Evolutionary conservation across 2,113 vertebrate genomes (phyloP), one percentile per base, ranked within the genome.

Genomic region (Hydropotes inermis): DNA sequence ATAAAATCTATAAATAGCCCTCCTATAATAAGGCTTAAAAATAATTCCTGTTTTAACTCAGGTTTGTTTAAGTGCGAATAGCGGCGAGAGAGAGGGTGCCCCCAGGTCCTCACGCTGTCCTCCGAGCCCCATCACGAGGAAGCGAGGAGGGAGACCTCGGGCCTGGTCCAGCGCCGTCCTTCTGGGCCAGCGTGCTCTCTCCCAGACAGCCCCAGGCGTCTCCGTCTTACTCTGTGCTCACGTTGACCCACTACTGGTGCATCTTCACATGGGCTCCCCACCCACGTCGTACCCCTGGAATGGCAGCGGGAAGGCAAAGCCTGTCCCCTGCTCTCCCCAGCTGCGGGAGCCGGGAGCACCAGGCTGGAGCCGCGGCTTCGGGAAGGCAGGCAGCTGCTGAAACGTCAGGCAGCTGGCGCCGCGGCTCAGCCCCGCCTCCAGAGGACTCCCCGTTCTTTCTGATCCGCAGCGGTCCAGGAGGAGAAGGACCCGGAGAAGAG

Each of bases 61-160:
- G 30, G 28, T 43, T 47, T 81, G 5, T 43, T 30, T 25, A 16
- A 50, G 19, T 23, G 58, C n/a, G 7, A 70, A 23, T 39, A 70
- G 67, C n/a, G 36, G 11, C 21, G 67, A 39, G n/a, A 39, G n/a
- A 6, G n/a, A 2, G n/a, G 19, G 64, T 5, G n/a, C n/a, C 36
- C 36, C 39, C 6, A 15, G 70, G 39, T 14, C 39, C 70, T 76
- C 70, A 43, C 12, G 12, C 70, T 14, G 70, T 1, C 6, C 7
- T 12, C 28, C 0, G 5, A 5, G 30, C 45, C 3, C 0, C 6
- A 7, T 30, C 3, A 1, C 1, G 5, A 2, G 2, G 30, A 61
- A 45, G 19, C 19, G 33, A 82, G 11, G 12, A 82, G 43, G 8
- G 52, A 7, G 13, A 7, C 10, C 25, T 19, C 3, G 0, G 50